These are phyloP conservation scores for Fulica atra DNA, from an alignment of 2,113 vertebrate genomes.

Conservation along the genomic window DNA sequence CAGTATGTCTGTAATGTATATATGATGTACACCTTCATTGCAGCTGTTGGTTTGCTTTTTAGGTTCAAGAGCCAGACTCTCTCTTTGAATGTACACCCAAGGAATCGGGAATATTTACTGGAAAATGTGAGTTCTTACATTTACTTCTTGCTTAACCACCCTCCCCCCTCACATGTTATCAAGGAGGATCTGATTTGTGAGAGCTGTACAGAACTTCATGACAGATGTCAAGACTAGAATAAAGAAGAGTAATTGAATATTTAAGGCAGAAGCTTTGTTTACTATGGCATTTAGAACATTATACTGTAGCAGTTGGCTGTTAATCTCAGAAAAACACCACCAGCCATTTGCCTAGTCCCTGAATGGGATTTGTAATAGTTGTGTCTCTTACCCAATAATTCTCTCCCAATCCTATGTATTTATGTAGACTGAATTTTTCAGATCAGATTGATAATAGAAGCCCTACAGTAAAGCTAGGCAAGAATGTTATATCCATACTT, in stretches of 20 bases:
- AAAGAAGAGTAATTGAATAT: constrained; percentile 23
- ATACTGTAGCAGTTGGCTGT: neutral
- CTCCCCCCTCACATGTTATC: neutral
- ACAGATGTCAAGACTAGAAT: neutral
- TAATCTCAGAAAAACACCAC: constrained; percentile 26
- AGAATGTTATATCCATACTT: neutral
- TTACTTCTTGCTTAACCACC: neutral
- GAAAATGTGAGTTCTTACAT: constrained; percentile 83
- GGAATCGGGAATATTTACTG: constrained; percentile 84
- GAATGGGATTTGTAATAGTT: neutral
- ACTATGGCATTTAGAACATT: neutral
- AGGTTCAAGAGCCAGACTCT: constrained; percentile 67
- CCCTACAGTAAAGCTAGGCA: neutral
- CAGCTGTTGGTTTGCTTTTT: neutral
- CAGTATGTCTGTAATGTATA: neutral
- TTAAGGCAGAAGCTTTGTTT: constrained; percentile 16
- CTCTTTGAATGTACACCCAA: constrained; percentile 62
- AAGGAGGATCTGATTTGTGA: neutral
- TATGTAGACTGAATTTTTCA: neutral
- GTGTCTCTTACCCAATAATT: constrained; percentile 10
- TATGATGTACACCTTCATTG: neutral
- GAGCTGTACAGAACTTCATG: neutral
- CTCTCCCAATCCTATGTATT: neutral
- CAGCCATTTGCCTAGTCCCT: neutral
- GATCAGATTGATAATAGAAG: neutral